Conservation (phyloP, 2,888 invertebrate genomes). For the Colostygia pectinataria region DNA sequence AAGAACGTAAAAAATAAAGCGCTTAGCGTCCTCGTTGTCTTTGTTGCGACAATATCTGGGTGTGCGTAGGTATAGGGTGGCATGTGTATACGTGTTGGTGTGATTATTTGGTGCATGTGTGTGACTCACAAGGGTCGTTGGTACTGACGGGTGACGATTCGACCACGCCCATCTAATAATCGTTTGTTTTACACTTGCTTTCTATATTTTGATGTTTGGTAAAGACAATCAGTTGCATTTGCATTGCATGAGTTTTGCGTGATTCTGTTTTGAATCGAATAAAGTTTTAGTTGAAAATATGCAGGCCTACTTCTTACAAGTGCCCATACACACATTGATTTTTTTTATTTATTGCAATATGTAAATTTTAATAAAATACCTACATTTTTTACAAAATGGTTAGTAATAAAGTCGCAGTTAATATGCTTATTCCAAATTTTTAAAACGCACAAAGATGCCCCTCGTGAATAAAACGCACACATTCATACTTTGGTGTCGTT, state of each 20-base stretch:
- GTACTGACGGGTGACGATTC: constrained; percentile 60
- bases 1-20: constrained; percentile 75
- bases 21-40: constrained; percentile 71
- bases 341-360: no score
- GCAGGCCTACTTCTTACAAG: no score
- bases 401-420: constrained; percentile 11
- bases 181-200: constrained; percentile 58
- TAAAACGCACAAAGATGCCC: constrained; percentile 42
- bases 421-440: constrained; percentile 23
- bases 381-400: background rate
- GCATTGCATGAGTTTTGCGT: no score
- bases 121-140: constrained; percentile 55
- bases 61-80: constrained; percentile 55
- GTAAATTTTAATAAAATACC: no score
- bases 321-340: no score
- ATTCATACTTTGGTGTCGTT: constrained; percentile 50
- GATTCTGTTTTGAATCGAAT: no score
- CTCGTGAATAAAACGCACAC: constrained; percentile 43
- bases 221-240: background rate
- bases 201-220: constrained; percentile 30
- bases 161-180: constrained; percentile 71
- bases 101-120: constrained; percentile 38
- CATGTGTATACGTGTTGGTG: constrained; percentile 52
- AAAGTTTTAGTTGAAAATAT: no score
- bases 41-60: constrained; percentile 51